Conservation (phyloP, 2,797 vertebrate species). For the Valencia hispanica region DNA sequence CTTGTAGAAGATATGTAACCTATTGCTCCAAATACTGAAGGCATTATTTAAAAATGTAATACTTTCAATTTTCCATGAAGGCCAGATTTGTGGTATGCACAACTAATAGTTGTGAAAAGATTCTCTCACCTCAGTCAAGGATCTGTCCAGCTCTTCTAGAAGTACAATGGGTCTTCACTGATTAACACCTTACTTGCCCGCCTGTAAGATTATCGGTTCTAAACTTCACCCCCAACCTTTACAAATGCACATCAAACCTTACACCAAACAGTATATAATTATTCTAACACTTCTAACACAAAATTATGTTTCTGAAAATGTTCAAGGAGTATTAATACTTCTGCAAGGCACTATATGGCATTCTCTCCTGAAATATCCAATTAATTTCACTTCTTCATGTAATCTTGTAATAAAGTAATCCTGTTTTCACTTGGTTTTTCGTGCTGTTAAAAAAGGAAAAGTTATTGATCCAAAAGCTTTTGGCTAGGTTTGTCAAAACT, state of each 20-base stretch:
- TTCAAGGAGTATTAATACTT: background rate
- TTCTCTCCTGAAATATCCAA: background rate
- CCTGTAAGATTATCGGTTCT: background rate
- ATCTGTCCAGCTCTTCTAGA: background rate
- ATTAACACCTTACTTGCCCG: background rate
- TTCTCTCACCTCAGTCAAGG: background rate
- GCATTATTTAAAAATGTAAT: too few species aligned
- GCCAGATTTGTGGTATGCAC: background rate
- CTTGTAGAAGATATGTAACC: too few species aligned
- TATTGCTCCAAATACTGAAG: too few species aligned
- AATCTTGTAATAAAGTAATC: background rate
- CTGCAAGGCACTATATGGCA: background rate
- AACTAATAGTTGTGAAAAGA: background rate
- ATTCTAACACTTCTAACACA: background rate
- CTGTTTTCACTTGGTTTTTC: slow-evolving; percentile 35
- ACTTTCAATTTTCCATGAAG: background rate
- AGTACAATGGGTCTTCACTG: background rate
- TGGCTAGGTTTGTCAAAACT: slow-evolving; percentile 33
- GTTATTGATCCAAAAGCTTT: slow-evolving; percentile 12
- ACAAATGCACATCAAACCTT: background rate
- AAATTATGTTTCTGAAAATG: background rate
- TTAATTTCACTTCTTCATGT: background rate
- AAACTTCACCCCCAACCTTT: background rate
- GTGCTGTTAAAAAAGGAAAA: background rate
- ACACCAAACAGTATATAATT: background rate